These are phyloP conservation scores for Luidia sarsii DNA, from an alignment of 53 echinoderm and acorn worm genomes.

Conservation along the genomic window DNA sequence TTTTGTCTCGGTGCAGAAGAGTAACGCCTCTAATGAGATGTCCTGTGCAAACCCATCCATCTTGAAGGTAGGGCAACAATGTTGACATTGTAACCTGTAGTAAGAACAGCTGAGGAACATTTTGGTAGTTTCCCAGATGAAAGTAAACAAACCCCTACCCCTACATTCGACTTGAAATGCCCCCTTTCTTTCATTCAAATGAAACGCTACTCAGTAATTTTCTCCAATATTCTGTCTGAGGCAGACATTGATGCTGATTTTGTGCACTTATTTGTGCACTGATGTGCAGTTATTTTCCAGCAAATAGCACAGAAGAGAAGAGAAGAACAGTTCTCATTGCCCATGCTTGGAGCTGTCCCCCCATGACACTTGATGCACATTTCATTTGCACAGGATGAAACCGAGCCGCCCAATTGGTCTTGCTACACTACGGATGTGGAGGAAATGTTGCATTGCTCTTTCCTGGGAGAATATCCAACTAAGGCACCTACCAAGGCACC, in stretches of 20 bases:
- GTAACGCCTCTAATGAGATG: background rate
- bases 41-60: background rate
- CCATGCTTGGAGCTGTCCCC: no score
- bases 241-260: background rate
- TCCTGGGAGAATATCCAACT: no score
- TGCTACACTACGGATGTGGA: background rate
- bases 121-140: background rate
- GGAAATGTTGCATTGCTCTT: background rate
- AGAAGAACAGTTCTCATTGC: no score
- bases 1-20: background rate
- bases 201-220: background rate
- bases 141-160: background rate
- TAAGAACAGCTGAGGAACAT: background rate
- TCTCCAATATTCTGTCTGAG: background rate
- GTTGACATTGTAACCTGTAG: background rate
- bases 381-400: slow-evolving; percentile 8
- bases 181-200: background rate
- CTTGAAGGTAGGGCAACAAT: background rate
- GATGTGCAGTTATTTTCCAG: background rate
- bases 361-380: no score
- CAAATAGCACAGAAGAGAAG: no score
- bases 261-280: background rate
- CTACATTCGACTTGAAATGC: background rate
- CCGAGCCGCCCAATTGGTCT: background rate
- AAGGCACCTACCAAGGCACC: background rate